Evolutionary conservation across 2,113 vertebrate genomes (phyloP), one percentile per base, ranked within the genome.

Genomic region (Garra rufa): DNA sequence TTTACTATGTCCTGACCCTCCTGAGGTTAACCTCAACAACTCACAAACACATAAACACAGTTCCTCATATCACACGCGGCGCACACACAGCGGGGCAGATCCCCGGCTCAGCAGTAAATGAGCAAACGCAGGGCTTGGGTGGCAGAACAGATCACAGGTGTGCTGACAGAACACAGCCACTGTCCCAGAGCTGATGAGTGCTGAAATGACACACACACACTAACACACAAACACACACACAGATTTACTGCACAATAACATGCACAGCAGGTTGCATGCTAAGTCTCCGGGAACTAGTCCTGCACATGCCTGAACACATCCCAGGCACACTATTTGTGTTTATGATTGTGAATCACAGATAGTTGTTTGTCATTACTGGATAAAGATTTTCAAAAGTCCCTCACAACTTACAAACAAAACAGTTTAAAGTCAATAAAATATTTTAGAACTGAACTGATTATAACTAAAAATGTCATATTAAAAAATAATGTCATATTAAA

Each of bases 51-150:
- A 48, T 11, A 67, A 55, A 76, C 79, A 86, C 71, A 46, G 55
- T 38, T 38, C 28, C 24, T 13, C 69, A 17, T 24, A 57, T 57
- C 52, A 57, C 61, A 73, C 61, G 44, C 55, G 55, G 44, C 30
- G 19, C 65, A 57, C 28, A 74, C 41, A 61, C 48, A 76, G 41
- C 57, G 8, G 17, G 6, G 78, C 44, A 55, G 65, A 81, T 55
- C 46, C 71, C 19, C 15, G 21, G 78, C 41, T 87, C 83, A 87
- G 76, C 81, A 83, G 61, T 69, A 81, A 87, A 81, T 85, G 34
- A 73, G 67, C 79, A 46, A 69, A 76, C 78, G 41, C 28, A 71
- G 28, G 76, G 46, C 67, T 82, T 24, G 76, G 46, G 52, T 13
- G 63, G 76, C 48, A 61, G 30, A 41, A 79, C 46, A 50, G 70